Base-by-base conservation (phyloP, 2,888 invertebrate genomes). In the Rutpela maculata region DNA sequence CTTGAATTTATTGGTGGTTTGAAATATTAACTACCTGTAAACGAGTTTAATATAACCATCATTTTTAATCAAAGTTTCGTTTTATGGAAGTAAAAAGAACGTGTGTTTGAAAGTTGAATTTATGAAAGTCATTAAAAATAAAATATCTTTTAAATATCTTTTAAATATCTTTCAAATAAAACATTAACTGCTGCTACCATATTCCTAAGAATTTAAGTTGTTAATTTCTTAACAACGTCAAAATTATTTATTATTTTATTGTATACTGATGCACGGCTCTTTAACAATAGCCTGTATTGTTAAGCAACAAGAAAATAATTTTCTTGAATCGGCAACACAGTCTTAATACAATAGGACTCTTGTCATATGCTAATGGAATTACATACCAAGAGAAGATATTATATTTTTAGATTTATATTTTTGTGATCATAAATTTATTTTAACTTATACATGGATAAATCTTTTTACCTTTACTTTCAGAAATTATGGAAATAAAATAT, bases 221-320 rank as follows among this genome's bases (percentile, higher is more conserved):
- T 50, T 50, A 50, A 50, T 50, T 50, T 50, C n/a, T n/a, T n/a
- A 50, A 6, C 82, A 82, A 81, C 78, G 84, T 82, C 81, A 83
- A 80, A n/a, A 85, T 87, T 87, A 88, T 87, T 88, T 88, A 88
- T 88, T 87, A 86, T 86, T 87, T 87, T 87, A 87, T 88, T 87
- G 86, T 88, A 82, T 84, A 82, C 82, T 81, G 85, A 84, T 87
- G 84, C 87, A 87, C 86, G 87, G 86, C 84, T 80, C 78, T 80
- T 82, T 84, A 88, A 89, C 88, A 88, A 89, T 88, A 83, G 87
- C 79, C 80, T 82, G 88, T 87, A 88, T 87, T 87, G 88, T 87
- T 87, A 86, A 82, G 86, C 87, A 85, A 86, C 87, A 87, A 82
- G 87, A 88, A 89, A 88, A 89, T 88, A 87, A 88, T 88, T 88